phyloP scores from a whole-genome alignment of 2,113 vertebrate species.

The Xiphias gladius region DNA sequence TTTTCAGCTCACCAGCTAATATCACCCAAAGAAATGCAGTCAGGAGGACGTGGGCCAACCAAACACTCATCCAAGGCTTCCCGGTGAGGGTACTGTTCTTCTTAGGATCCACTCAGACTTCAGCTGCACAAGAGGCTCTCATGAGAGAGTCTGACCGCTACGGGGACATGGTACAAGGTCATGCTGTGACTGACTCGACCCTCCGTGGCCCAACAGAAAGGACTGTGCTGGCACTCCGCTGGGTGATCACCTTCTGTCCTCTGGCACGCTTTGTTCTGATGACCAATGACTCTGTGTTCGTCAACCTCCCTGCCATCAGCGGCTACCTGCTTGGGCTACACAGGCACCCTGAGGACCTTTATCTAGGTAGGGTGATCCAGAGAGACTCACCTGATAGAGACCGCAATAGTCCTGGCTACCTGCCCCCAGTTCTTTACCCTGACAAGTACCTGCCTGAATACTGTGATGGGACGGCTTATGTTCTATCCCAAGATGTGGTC shows the following conservation, averaged over 20 bases:
- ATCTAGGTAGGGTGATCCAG: conserved; percentile 89
- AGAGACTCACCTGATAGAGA: conserved; percentile 85
- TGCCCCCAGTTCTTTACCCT: conserved; percentile 83
- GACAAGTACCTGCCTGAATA: conserved; percentile 89
- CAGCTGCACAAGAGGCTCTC: conserved; percentile 78
- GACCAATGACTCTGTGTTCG: conserved; percentile 86
- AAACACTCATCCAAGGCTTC: conserved; percentile 77
- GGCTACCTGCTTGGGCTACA: conserved; percentile 87
- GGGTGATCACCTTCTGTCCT: conserved; percentile 90
- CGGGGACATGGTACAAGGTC: conserved; percentile 88
- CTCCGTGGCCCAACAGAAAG: conserved; percentile 81
- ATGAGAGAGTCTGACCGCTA: conserved; percentile 81
- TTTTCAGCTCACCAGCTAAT: conserved; percentile 88
- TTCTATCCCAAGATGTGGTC: conserved; percentile 91
- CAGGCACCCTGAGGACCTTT: conserved; percentile 88
- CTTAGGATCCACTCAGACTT: conserved; percentile 82
- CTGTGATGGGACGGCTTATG: conserved; percentile 86
- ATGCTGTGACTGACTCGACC: conserved; percentile 81
- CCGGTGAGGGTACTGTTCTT: conserved; percentile 85
- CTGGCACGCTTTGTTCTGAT: conserved; percentile 88
- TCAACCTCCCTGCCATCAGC: conserved; percentile 86
- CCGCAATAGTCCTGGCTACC: conserved; percentile 79
- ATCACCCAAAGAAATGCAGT: conserved; percentile 83
- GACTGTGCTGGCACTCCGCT: conserved; percentile 84
- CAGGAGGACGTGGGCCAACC: conserved; percentile 91